Conservation (phyloP, 2,888 invertebrate genomes). For the Aricia artaxerxes region DNA sequence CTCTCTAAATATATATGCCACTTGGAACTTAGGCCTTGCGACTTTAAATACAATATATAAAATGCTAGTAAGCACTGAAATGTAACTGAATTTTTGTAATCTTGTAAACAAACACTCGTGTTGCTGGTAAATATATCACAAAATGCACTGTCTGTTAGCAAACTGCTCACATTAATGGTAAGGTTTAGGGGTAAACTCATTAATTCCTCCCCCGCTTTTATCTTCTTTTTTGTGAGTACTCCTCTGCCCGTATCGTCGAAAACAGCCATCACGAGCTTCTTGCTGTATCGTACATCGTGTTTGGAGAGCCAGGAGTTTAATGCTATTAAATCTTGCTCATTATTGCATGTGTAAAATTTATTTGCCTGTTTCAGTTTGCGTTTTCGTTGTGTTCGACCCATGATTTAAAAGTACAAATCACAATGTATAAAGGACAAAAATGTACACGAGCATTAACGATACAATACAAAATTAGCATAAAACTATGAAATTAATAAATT, state of each 20-base stretch:
- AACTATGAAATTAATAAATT: background rate
- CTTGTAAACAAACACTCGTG: constrained; percentile 66
- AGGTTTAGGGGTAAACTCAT: constrained; percentile 81
- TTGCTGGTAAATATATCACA: constrained; percentile 70
- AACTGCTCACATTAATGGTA: constrained; percentile 81
- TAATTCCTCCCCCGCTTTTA: constrained; percentile 80
- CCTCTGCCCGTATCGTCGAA: constrained; percentile 88
- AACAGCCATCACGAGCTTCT: constrained; percentile 76
- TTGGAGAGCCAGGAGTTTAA: constrained; percentile 78
- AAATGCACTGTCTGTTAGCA: constrained; percentile 77
- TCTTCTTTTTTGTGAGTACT: constrained; percentile 80
- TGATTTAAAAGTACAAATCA: constrained; percentile 42
- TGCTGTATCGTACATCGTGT: constrained; percentile 79
- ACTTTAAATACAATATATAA: constrained; percentile 86
- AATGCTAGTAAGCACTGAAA: constrained; percentile 87
- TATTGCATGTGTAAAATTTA: constrained; percentile 60
- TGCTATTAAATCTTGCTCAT: constrained; percentile 62
- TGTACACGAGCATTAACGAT: background rate
- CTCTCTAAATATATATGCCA: constrained; percentile 85
- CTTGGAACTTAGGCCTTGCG: constrained; percentile 74
- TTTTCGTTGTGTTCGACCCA: constrained; percentile 78
- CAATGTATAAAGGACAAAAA: background rate
- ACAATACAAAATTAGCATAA: constrained; percentile 10
- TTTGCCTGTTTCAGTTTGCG: constrained; percentile 58
- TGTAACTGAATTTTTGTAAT: constrained; percentile 65